These are phyloP conservation scores for Eulithis prunata DNA, from an alignment of 2,888 invertebrate genomes.

Conservation along the genomic window DNA sequence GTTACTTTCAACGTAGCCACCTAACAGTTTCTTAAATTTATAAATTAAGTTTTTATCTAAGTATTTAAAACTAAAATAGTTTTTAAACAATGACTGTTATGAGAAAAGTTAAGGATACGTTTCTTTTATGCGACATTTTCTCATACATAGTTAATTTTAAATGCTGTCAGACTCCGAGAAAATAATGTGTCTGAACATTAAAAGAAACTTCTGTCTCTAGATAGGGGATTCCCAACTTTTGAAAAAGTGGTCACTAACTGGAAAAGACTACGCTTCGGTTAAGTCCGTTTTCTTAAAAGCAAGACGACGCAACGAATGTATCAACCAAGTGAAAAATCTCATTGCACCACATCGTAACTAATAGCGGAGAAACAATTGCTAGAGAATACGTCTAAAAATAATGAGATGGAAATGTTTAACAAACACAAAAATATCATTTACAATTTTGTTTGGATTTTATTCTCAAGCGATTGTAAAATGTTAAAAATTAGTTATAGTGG, in stretches of 20 bases:
- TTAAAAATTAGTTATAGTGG: too few relatives aligned
- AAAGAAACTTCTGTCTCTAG: constrained; percentile 25
- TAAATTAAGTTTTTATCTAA: too few relatives aligned
- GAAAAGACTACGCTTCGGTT: constrained; percentile 11
- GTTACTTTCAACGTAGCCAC: too few relatives aligned
- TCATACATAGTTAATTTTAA: constrained; percentile 32
- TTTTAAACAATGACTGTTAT: constrained; percentile 2
- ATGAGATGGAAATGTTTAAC: too few relatives aligned
- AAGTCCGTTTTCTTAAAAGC: not conserved
- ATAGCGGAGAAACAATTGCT: too few relatives aligned
- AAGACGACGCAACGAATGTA: not conserved
- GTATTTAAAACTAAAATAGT: not conserved
- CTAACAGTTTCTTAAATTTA: too few relatives aligned
- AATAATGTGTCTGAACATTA: constrained; percentile 22
- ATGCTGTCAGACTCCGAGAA: constrained; percentile 24
- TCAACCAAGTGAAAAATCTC: too few relatives aligned
- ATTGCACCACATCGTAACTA: too few relatives aligned
- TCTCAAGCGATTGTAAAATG: too few relatives aligned
- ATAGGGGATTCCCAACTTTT: constrained; percentile 25
- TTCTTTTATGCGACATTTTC: not conserved
- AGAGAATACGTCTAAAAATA: too few relatives aligned
- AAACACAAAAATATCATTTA: too few relatives aligned
- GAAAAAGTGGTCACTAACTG: constrained; percentile 17
- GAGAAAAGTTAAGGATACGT: constrained; percentile 9
- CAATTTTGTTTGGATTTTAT: too few relatives aligned